Conservation (phyloP, 1,140 invertebrate genomes). For the Drosophila mojavensis region DNA sequence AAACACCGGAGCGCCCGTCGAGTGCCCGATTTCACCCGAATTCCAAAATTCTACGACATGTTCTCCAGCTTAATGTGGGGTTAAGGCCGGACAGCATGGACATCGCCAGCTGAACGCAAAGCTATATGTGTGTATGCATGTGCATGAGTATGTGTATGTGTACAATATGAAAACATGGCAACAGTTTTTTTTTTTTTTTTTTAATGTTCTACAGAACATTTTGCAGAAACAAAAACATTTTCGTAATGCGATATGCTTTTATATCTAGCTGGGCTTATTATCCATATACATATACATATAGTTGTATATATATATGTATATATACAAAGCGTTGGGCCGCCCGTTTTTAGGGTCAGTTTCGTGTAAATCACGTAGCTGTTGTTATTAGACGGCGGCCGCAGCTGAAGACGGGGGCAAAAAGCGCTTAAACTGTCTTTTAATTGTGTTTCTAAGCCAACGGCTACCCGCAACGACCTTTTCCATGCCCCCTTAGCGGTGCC, state of each 20-base stretch:
- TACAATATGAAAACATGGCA: conserved; percentile 13
- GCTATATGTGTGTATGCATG: background rate
- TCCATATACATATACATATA: conserved; percentile 10
- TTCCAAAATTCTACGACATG: conserved; percentile 26
- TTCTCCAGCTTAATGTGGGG: conserved; percentile 16
- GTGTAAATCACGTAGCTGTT: conserved; percentile 67
- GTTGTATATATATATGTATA: conserved; percentile 8
- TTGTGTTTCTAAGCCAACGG: conserved; percentile 79
- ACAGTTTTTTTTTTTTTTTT: conserved; percentile 53
- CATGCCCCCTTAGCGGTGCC: conserved; percentile 60
- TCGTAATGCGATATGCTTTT: conserved; percentile 73
- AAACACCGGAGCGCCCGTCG: conserved; percentile 24
- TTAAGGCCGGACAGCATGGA: conserved; percentile 19
- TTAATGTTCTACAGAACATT: conserved; percentile 69
- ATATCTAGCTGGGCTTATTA: too few species aligned
- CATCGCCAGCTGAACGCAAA: conserved; percentile 14
- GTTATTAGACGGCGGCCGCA: conserved; percentile 3
- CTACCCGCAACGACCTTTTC: conserved; percentile 67
- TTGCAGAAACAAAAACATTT: conserved; percentile 76
- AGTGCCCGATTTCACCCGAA: conserved; percentile 54
- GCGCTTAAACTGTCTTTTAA: conserved; percentile 53
- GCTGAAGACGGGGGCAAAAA: background rate
- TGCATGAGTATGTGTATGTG: background rate
- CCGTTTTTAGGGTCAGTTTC: conserved; percentile 69
- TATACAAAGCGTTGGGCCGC: conserved; percentile 17